Evolutionary conservation across 2,797 vertebrate species (phyloP), one percentile per base, ranked within the genome.

Genomic region (Fratercula arctica): DNA sequence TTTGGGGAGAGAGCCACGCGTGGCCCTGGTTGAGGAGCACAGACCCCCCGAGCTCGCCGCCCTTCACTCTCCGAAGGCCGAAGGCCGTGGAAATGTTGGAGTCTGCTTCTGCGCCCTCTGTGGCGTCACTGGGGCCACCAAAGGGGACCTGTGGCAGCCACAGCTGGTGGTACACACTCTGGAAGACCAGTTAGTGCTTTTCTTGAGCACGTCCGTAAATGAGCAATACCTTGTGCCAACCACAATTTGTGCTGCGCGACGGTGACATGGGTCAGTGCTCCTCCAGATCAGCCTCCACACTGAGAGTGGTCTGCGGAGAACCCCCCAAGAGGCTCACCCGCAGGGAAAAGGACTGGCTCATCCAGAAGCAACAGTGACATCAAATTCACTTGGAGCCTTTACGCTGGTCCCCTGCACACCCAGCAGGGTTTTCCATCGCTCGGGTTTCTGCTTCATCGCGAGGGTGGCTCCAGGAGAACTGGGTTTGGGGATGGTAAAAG

Each of bases 221-320:
- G 8, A 41, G 51, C 48, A 53, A 31, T n/a, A 10, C 8, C 20
- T 31, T 31, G 13, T 72, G 29, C 39, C 26, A 2, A 2, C 14
- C 2, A 2, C 23, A 4, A 23, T 26, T 33, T 17, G 37, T 37
- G 29, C 54, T 25, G 26, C 23, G 53, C 6, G 6, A 5, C 1
- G 0, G 50, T 31, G 31, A 2, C 16, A 1, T 0, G 24, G 6
- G 3, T 26, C 21, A 5, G 3, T 20, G 41, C 29, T 45, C 3
- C 21, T 66, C 29, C 66, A 13, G 57, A 25, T 2, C 1, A 0
- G 15, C 28, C 26, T 53, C 17, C 13, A 4, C 35, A 5, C 37
- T 13, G 48, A 25, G 15, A 50, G 18, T 10, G 4, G 5, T 8
- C 29, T 46, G 61, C 69, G 4, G 45, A 54, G 43, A 85, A n/a